Percentiles rank a stretch among this genome's conserved stretches.
These are phyloP conservation scores for Phenacoccus solenopsis DNA, from an alignment of 1,140 invertebrate species.

Conservation along the genomic window DNA sequence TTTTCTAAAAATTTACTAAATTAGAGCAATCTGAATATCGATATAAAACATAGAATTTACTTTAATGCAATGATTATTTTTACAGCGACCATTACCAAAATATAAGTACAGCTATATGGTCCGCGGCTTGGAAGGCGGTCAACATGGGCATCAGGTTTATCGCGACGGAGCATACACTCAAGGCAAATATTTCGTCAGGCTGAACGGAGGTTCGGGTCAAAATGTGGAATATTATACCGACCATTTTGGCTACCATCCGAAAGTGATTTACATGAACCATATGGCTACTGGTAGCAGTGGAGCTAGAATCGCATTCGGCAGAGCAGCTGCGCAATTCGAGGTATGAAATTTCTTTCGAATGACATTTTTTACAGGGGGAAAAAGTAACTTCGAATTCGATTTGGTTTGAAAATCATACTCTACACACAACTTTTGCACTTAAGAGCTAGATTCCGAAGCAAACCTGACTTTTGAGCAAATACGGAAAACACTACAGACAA, in stretches of 20 bases:
- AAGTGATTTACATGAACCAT: conserved; percentile 44
- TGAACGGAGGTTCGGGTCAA: conserved; percentile 63
- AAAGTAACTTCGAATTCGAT: too few species aligned
- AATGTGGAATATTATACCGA: conserved; percentile 64
- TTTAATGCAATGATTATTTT: too few species aligned
- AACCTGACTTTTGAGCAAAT: too few species aligned
- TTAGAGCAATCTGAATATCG: too few species aligned
- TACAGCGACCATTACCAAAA: background rate
- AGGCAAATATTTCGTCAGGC: conserved; percentile 57
- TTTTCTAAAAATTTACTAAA: too few species aligned
- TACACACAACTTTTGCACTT: too few species aligned
- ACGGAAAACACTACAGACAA: too few species aligned
- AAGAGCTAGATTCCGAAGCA: too few species aligned
- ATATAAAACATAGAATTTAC: too few species aligned
- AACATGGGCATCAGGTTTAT: conserved; percentile 57
- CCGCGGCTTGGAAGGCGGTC: conserved; percentile 50
- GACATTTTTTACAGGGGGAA: too few species aligned
- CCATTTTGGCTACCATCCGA: conserved; percentile 57
- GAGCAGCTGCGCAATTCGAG: background rate
- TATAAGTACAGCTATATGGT: conserved; percentile 65
- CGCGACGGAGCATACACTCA: conserved; percentile 47
- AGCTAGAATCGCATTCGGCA: background rate
- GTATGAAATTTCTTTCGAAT: too few species aligned
- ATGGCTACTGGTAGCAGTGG: background rate
- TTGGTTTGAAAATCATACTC: too few species aligned